These are phyloP conservation scores for Gorsachius goisagi DNA, from an alignment of 2,113 vertebrate genomes.

Conservation along the genomic window DNA sequence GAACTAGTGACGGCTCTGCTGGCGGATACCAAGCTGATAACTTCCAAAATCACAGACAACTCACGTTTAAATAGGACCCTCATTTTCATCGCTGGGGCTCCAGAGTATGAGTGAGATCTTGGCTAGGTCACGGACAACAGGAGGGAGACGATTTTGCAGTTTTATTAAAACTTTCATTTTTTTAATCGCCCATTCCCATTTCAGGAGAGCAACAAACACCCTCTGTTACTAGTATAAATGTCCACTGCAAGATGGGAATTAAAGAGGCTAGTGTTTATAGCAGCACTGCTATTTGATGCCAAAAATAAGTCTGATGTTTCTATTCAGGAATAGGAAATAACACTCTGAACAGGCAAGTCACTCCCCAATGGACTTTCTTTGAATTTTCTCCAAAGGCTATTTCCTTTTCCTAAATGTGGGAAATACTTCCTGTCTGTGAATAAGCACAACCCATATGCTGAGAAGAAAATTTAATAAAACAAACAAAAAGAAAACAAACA, in stretches of 20 bases:
- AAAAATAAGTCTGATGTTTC: slow-evolving; percentile 55
- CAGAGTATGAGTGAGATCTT: background rate
- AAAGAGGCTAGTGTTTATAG: background rate
- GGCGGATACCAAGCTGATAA: background rate
- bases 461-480: slow-evolving; percentile 46
- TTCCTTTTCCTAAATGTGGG: slow-evolving; percentile 66
- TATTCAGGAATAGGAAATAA: slow-evolving; percentile 39
- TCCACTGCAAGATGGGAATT: slow-evolving; percentile 2
- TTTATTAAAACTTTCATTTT: background rate
- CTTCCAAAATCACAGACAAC: background rate
- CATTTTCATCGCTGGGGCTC: background rate
- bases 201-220: background rate
- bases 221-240: background rate
- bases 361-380: slow-evolving; percentile 24
- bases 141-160: background rate
- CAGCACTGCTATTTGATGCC: slow-evolving; percentile 16
- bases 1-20: background rate
- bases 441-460: background rate
- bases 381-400: slow-evolving; percentile 51
- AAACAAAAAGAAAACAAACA: slow-evolving; percentile 38
- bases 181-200: background rate
- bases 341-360: background rate
- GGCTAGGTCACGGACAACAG: background rate
- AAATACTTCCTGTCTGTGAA: slow-evolving; percentile 48
- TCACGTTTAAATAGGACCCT: background rate